Conservation (phyloP, 2,888 invertebrate genomes). For the Orchesella flavescens region DNA sequence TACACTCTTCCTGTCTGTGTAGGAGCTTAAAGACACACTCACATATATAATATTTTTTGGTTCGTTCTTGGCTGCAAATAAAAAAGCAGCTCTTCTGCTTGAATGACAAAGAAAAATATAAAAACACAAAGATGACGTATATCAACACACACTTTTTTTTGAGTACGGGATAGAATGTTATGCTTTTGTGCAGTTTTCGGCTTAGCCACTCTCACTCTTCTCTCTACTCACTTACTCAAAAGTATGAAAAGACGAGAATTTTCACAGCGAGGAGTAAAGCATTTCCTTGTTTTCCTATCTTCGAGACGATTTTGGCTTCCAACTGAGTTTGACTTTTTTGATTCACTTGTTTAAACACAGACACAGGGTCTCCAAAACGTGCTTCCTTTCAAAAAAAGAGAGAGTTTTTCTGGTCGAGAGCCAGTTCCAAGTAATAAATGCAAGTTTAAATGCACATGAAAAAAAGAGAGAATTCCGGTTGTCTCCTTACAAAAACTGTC, state of each 20-base stretch:
- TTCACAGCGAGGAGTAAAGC: constrained; percentile 51
- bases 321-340: constrained; percentile 39
- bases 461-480: background rate
- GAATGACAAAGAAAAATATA: constrained; percentile 38
- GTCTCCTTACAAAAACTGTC: background rate
- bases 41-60: constrained; percentile 3
- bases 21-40: background rate
- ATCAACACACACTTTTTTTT: background rate
- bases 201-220: background rate
- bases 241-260: constrained; percentile 5
- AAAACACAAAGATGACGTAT: background rate
- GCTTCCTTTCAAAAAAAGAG: background rate
- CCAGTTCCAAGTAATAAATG: constrained; percentile 28
- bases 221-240: background rate
- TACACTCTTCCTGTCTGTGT: background rate
- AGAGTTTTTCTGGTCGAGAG: constrained; percentile 16
- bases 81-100: constrained; percentile 9
- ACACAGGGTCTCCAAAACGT: background rate
- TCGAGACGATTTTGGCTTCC: constrained; percentile 43
- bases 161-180: background rate
- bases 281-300: constrained; percentile 15
- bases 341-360: constrained; percentile 39
- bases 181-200: constrained; percentile 12
- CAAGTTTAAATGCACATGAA: constrained; percentile 15
- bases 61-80: background rate